Conservation (phyloP, 2,888 invertebrate genomes). For the Apodemia zela region DNA sequence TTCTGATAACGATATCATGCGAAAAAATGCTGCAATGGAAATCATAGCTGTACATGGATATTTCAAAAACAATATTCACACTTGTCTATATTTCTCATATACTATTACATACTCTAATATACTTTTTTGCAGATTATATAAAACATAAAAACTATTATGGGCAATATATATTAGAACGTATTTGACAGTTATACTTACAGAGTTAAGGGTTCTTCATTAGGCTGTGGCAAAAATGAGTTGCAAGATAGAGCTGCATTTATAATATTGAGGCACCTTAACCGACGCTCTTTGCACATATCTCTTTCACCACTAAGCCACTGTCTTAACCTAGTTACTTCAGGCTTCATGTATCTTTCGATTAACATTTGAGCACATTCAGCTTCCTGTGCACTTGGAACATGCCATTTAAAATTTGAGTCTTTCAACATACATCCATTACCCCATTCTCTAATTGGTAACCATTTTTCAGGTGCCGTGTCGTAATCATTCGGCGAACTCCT, state of each 20-base stretch:
- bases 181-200: slow-evolving; percentile 65
- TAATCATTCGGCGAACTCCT: slow-evolving; percentile 81
- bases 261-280: slow-evolving; percentile 84
- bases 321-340: slow-evolving; percentile 82
- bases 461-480: slow-evolving; percentile 83
- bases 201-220: slow-evolving; percentile 81
- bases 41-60: no score
- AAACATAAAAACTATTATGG: no score
- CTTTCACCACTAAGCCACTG: slow-evolving; percentile 75
- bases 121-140: no score
- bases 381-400: slow-evolving; percentile 86
- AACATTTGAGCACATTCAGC: slow-evolving; percentile 83
- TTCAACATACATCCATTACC: slow-evolving; percentile 85
- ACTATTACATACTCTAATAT: no score
- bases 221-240: slow-evolving; percentile 83
- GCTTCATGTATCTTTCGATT: slow-evolving; percentile 82
- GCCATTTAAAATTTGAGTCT: slow-evolving; percentile 86
- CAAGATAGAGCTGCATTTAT: slow-evolving; percentile 84
- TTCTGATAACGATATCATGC: no score
- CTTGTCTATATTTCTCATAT: no score
- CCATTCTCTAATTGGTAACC: slow-evolving; percentile 90
- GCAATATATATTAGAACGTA: neutral
- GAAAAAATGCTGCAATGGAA: no score
- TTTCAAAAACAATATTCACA: no score
- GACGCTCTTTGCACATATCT: slow-evolving; percentile 82